Evolutionary conservation across 2,113 vertebrate genomes (phyloP).

Genomic region (Mandrillus leucophaeus): DNA sequence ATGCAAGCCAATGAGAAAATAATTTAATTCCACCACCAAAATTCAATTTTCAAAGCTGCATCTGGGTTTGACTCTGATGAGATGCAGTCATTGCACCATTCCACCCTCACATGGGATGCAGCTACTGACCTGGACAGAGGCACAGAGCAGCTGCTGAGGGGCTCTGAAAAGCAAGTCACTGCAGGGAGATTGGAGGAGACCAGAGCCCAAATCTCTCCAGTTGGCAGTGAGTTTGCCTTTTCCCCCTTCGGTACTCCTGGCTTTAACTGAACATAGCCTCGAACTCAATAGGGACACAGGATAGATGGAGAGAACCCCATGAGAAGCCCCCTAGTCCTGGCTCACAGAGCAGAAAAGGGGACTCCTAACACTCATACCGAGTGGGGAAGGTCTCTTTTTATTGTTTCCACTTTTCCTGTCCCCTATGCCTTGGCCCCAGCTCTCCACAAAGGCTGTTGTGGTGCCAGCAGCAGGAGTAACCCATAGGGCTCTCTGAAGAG

Average conservation of each 20-base stretch:
- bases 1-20: not conserved
- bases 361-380: fast-evolving
- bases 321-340: not conserved
- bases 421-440: not conserved
- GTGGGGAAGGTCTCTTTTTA: not conserved
- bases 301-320: not conserved
- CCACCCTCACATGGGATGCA: fast-evolving
- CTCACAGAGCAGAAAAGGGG: not conserved
- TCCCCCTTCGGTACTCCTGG: fast-evolving
- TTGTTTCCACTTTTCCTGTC: too few species aligned
- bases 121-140: not conserved
- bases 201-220: not conserved
- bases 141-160: fast-evolving
- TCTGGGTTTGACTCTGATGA: not conserved
- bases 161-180: fast-evolving
- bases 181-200: not conserved
- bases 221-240: fast-evolving
- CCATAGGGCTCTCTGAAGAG: too few species aligned
- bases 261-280: too few species aligned
- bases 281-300: fast-evolving
- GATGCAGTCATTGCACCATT: fast-evolving
- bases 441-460: not conserved
- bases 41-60: not conserved
- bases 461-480: fast-evolving
- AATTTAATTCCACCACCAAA: not conserved